A percentile compares a stretch with the other conserved stretches of the same genome.
These are phyloP conservation scores for Melanaphis sacchari DNA, from an alignment of 1,140 invertebrate genomes.

Conservation along the genomic window DNA sequence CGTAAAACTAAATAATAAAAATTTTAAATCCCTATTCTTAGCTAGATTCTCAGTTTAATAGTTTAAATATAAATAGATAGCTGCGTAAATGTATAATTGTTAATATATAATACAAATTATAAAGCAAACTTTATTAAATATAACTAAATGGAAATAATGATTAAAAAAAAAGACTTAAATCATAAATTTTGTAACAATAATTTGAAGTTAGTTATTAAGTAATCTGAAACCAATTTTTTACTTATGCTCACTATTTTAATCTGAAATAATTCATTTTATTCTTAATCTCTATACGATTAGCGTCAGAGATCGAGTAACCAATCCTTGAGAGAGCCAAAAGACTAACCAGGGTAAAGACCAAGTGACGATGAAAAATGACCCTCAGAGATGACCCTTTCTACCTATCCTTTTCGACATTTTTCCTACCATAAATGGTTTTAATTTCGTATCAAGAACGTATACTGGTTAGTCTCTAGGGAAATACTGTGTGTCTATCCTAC, in stretches of 20 bases:
- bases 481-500: conserved; percentile 39
- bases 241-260: not conserved
- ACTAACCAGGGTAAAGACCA: not conserved
- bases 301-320: not conserved
- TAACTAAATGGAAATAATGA: not conserved
- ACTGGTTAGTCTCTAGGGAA: conserved; percentile 25
- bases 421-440: conserved; percentile 49
- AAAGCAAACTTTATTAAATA: not conserved
- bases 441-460: conserved; percentile 46
- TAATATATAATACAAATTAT: not conserved
- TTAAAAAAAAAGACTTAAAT: not conserved
- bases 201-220: not conserved
- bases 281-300: conserved; percentile 6
- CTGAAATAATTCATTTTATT: not conserved
- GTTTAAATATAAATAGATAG: not conserved
- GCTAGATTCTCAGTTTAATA: not conserved
- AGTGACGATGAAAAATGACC: conserved; percentile 55
- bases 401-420: not conserved
- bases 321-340: conserved; percentile 37
- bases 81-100: not conserved
- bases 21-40: not conserved
- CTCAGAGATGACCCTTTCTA: not conserved
- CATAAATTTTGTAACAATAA: not conserved
- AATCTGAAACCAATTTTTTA: not conserved
- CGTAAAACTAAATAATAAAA: not conserved